Evolutionary conservation across 2,888 invertebrate genomes (phyloP), one percentile per base, ranked within the genome.

Genomic region (Mesorhabditis sp.): DNA sequence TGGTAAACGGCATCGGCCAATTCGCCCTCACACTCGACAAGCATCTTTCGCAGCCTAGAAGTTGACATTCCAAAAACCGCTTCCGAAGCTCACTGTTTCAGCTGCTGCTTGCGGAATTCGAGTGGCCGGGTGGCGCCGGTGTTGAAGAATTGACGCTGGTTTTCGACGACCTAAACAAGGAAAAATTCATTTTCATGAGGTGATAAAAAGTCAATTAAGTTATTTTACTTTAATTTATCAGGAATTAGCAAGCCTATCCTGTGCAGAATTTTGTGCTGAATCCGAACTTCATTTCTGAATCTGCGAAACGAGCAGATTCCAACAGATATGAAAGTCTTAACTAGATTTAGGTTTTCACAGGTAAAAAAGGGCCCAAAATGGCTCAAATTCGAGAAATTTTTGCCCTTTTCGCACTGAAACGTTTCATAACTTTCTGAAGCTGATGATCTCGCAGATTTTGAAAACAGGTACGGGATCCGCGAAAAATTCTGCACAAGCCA

Each of bases 101-200:
- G 67, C 43, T 65, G 7, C 13, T 50, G 6, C 42, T 58, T 66
- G 4, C 69, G 63, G 83, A 74, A 66, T 4, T 69, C 63, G 4
- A 75, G 45, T 4, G 72, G 62, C 42, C 66, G 66, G 13, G 77
- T 77, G 61, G 73, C 76, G 41, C 82, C 81, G 4, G 77, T 72
- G 4, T 73, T 72, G 70, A 81, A 79, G 66, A 69, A 81, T 42
- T 76, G 74, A 43, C 82, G 75, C 68, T 82, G 82, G 44, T 68
- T 72, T 50, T 74, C 67, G 5, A 79, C 75, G 15, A 79, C 43
- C 13, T 65, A n/a, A 43, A 13, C 10, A 10, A 65, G 63, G 63
- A 28, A 28, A 28, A 28, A 28, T 28, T 28, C 28, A 28, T 28
- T 28, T 28, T 28, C 28, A 28, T 28, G 28, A 28, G 28, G 28